Conservation (phyloP, 2,113 vertebrate genomes). For the Upupa epops region DNA sequence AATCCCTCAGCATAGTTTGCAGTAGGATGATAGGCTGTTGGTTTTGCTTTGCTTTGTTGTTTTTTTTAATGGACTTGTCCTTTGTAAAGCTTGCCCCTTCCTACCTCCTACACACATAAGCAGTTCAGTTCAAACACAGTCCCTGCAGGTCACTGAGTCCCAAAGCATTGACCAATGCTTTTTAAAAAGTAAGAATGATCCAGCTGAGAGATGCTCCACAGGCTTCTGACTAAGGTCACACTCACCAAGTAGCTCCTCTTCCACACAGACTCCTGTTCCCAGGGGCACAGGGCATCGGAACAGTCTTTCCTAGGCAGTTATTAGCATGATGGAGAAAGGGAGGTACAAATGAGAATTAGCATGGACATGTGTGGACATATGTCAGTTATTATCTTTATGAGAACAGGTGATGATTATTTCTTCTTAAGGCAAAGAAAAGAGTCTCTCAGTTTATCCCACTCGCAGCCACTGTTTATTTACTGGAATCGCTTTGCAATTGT, state of each 20-base stretch:
- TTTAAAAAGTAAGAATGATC: background rate
- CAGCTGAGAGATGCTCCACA: background rate
- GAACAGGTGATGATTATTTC: background rate
- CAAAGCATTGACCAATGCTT: background rate
- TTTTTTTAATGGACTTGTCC: background rate
- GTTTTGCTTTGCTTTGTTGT: background rate
- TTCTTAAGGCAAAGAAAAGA: background rate
- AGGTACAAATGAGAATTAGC: accelerated
- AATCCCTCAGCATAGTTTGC: background rate
- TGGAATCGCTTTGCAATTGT: background rate
- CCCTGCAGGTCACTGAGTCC: background rate
- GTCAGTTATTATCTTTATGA: background rate
- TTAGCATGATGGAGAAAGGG: background rate
- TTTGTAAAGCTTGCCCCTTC: background rate
- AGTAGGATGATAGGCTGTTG: background rate
- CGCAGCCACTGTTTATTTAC: background rate
- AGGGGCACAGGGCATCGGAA: background rate
- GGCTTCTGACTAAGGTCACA: background rate
- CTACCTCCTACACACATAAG: background rate
- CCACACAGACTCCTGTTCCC: background rate
- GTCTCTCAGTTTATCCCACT: background rate
- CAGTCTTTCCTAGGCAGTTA: background rate
- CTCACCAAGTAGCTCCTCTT: background rate
- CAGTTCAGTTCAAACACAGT: background rate
- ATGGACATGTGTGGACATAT: background rate